These are phyloP conservation scores for Varanus komodoensis DNA, from an alignment of 2,113 vertebrate species.

Conservation along the genomic window DNA sequence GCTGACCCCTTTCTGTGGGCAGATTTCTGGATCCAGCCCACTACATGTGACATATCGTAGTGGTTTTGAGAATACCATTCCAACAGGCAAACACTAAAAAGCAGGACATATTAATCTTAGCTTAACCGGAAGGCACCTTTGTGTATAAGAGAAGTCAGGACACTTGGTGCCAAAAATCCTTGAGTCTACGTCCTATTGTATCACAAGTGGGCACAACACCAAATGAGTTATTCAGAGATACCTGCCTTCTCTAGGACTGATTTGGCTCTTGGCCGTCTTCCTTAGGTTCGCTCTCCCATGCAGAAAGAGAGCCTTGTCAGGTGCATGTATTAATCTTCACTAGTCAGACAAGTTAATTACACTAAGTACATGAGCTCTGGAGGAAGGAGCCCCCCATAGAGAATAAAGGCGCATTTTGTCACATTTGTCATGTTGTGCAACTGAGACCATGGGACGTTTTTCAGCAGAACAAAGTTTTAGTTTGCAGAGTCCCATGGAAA, in stretches of 20 bases:
- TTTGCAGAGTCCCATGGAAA: background rate
- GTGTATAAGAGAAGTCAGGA: background rate
- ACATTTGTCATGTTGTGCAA: background rate
- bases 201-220: background rate
- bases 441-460: background rate
- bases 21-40: background rate
- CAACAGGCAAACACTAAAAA: background rate
- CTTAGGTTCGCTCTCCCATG: background rate
- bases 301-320: background rate
- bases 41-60: background rate
- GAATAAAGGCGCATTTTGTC: background rate
- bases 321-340: slow-evolving; percentile 14
- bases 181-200: background rate
- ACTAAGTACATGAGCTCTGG: background rate
- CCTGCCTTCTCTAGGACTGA: background rate
- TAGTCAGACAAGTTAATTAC: slow-evolving; percentile 36
- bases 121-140: background rate
- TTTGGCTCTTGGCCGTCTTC: background rate
- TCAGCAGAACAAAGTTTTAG: background rate
- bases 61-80: background rate
- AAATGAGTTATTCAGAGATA: slow-evolving; percentile 2
- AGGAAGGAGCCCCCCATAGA: background rate
- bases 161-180: background rate
- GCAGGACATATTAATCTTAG: background rate
- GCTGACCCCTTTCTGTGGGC: no score